Evolutionary conservation across 2,113 vertebrate genomes (phyloP), one percentile per base, ranked within the genome.

Genomic region (Myrmophylax atrothorax): DNA sequence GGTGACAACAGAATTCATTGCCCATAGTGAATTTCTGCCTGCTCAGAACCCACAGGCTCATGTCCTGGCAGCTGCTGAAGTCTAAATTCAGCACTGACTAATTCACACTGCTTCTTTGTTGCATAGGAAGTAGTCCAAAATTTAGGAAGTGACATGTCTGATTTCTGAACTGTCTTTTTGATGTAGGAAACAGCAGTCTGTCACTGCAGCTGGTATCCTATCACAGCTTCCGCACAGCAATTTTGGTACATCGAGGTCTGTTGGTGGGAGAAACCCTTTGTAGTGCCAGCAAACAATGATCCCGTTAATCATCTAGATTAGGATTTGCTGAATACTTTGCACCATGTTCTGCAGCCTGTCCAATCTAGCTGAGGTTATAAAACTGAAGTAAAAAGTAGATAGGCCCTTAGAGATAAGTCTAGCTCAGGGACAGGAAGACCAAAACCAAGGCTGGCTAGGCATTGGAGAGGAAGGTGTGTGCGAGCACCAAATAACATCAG

Each of bases 151-250:
- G 4, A 29, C 1, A 0, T 4, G 1, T 40, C 42, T 91, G 64
- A 74, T 84, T 73, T 95, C 28, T 80, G 42, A 9, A 28, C 19
- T 79, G 35, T 38, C 44, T 73, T 82, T 72, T 53, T 78, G 40
- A 29, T 56, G 53, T 18, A 35, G 31, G 58, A 64, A 83, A 42
- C 33, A 33, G 18, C 24, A 68, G 76, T 66, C 55, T 91, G 24
- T 64, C 53, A 20, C 46, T 86, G 40, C 50, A 73, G 14, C 55
- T 1, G 1, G 6, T 80, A 37, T 68, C 19, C 14, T 2, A 1
- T 42, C 31, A 9, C 60, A 75, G 26, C n/a, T 47, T 72, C 44
- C 1, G 0, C 59, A 18, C 11, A 37, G 22, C 18, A 28, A 3
- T 53, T 87, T 37, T 40, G 7, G 9, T 77, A 44, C 59, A 89